Evolutionary conservation across 2,113 vertebrate species (phyloP).

Genomic region (Synodontis membranacea): DNA sequence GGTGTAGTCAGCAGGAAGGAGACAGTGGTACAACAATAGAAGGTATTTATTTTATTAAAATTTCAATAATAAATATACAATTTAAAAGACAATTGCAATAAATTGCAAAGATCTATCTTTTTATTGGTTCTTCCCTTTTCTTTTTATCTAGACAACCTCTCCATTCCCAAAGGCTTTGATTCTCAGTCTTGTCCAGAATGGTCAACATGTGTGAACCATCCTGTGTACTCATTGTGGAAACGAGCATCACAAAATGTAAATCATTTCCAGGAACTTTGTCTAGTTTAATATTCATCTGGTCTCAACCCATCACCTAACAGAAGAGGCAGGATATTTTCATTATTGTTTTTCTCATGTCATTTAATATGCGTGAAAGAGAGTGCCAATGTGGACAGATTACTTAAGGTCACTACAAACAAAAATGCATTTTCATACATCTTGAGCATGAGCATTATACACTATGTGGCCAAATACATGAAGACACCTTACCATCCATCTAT

Average conservation of each 20-base stretch:
- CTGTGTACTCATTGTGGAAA: constrained; percentile 74
- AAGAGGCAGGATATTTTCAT: background rate
- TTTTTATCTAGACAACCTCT: background rate
- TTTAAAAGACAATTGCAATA: background rate
- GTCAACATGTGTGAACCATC: constrained; percentile 69
- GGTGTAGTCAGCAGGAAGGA: constrained; percentile 68
- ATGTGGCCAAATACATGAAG: too few species aligned
- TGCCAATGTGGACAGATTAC: background rate
- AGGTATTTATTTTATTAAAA: background rate
- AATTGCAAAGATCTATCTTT: background rate
- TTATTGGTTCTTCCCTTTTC: background rate
- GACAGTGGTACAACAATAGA: constrained; percentile 58
- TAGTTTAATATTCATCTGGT: background rate
- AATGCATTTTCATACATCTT: background rate
- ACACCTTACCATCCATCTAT: too few species aligned
- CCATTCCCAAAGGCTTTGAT: constrained; percentile 67
- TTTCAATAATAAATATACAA: background rate
- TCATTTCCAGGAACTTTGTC: background rate
- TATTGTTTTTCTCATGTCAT: background rate
- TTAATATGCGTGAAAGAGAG: background rate
- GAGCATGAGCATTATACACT: too few species aligned
- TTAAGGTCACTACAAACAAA: background rate
- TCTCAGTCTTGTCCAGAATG: constrained; percentile 71
- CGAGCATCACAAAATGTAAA: constrained; percentile 73
- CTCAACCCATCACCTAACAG: background rate